Evolutionary conservation across 2,113 vertebrate genomes (phyloP), one percentile per base, ranked within the genome.

Genomic region (Otolemur garnettii): DNA sequence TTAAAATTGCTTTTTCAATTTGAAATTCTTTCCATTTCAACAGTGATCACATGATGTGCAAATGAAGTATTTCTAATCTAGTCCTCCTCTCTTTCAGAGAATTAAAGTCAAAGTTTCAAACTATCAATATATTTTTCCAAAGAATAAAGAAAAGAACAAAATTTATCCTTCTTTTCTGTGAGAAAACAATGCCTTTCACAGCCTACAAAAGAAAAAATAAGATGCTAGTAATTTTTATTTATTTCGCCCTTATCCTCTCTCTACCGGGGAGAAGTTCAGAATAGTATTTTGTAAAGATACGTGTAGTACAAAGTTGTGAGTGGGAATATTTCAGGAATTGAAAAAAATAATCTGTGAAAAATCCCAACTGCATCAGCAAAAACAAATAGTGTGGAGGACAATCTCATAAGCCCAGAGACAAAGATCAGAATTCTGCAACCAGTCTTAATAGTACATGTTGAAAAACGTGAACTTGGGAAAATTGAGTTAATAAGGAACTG

Each of bases 1-100:
- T 93, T 88, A 60, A 89, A 86, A 86, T 86, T 78, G 74, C 12
- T 81, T 84, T 94, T 92, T 92, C 35, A 62, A 60, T 75, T 77
- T 71, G 17, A 59, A 94, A 28, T 64, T 97, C 0, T 96, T 88
- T 72, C 17, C 26, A 12, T 90, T 81, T 92, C 72, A 74, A 93
- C 15, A 81, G 3, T 86, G 10, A 90, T 57, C 7, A 45, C 60
- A 50, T 74, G 42, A 91, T 45, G 53, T 9, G 18, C 38, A 85
- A 85, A 75, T 79, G 13, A 89, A 75, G 24, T 53, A 42, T 74
- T 93, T 81, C 57, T 64, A 85, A 85, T 30, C 24, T 57, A 28
- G 12, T 57, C 68, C 1, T 83, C 11, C 1, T 74, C 72, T 80
- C 12, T 60, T 59, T 79, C 14, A 94, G 9, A 91, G 6, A 92